Conservation (phyloP, 1,140 invertebrate genomes). For the Aphelinus atriplicis region DNA sequence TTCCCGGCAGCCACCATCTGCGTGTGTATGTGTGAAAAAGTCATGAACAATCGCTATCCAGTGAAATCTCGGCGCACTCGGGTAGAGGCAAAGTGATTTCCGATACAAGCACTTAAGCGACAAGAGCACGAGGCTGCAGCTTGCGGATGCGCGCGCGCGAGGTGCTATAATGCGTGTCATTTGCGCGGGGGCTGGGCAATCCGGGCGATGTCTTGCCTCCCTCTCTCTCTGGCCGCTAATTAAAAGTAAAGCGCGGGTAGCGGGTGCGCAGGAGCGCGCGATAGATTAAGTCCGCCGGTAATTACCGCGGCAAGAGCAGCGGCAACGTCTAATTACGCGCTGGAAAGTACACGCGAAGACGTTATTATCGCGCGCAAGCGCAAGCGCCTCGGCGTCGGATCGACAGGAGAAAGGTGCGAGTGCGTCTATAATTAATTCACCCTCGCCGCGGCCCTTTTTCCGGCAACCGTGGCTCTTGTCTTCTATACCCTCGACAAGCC, state of each 20-base stretch:
- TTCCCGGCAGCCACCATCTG: too few relatives aligned
- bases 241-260: conserved; percentile 25
- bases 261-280: background rate
- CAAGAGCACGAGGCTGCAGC: too few relatives aligned
- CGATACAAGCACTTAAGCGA: too few relatives aligned
- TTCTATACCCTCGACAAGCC: background rate
- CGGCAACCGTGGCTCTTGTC: background rate
- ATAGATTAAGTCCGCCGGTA: conserved; percentile 24
- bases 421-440: conserved; percentile 9
- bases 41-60: too few relatives aligned
- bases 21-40: too few relatives aligned
- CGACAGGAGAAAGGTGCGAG: conserved; percentile 8
- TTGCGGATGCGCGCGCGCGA: too few relatives aligned
- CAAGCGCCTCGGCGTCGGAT: background rate
- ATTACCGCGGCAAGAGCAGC: conserved; percentile 12
- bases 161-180: too few relatives aligned
- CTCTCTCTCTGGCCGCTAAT: background rate
- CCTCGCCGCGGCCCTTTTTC: background rate
- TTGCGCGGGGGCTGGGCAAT: too few relatives aligned
- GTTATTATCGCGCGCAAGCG: conserved; percentile 12
- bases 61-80: too few relatives aligned
- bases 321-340: conserved; percentile 23
- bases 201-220: too few relatives aligned
- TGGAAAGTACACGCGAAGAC: conserved; percentile 25
- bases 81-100: too few relatives aligned